A percentile compares a stretch with the other conserved stretches of the same genome.
Conservation (phyloP, 2,888 invertebrate species). For the Pheosia tremula region DNA sequence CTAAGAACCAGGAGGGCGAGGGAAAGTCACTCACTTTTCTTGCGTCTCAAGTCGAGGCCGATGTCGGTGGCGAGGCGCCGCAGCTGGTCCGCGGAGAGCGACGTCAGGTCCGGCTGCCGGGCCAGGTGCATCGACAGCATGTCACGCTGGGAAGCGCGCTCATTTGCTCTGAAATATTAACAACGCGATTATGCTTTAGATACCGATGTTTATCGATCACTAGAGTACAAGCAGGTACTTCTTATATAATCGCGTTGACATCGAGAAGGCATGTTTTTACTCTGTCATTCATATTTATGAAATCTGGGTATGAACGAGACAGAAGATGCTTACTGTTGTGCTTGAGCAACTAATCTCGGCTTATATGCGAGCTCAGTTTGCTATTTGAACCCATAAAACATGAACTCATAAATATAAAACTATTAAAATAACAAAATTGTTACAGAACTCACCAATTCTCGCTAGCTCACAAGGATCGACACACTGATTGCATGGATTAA, state of each 20-base stretch:
- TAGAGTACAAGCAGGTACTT: too few species aligned
- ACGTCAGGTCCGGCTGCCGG: slow-evolving; percentile 55
- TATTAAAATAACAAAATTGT: background rate
- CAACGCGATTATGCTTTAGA: background rate
- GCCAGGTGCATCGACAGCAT: slow-evolving; percentile 74
- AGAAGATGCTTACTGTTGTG: too few species aligned
- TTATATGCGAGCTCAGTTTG: too few species aligned
- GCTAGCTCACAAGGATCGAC: slow-evolving; percentile 46
- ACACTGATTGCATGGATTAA: slow-evolving; percentile 8
- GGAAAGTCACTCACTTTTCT: slow-evolving; percentile 53
- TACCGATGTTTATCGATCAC: too few species aligned
- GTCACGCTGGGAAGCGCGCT: slow-evolving; percentile 62
- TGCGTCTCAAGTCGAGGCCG: slow-evolving; percentile 56
- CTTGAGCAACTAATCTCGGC: too few species aligned
- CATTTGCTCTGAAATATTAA: slow-evolving; percentile 57
- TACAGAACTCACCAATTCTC: slow-evolving; percentile 72
- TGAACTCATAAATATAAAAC: too few species aligned
- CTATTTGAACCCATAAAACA: too few species aligned
- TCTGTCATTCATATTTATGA: too few species aligned
- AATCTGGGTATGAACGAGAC: too few species aligned
- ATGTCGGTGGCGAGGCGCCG: slow-evolving; percentile 59
- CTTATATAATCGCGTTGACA: too few species aligned
- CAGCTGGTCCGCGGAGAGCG: slow-evolving; percentile 55
- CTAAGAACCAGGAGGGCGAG: too few species aligned
- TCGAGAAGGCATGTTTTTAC: too few species aligned